Evolutionary conservation across 37 sponge, comb jelly and placozoan species (phyloP).

Genomic region (Spongilla lacustris): DNA sequence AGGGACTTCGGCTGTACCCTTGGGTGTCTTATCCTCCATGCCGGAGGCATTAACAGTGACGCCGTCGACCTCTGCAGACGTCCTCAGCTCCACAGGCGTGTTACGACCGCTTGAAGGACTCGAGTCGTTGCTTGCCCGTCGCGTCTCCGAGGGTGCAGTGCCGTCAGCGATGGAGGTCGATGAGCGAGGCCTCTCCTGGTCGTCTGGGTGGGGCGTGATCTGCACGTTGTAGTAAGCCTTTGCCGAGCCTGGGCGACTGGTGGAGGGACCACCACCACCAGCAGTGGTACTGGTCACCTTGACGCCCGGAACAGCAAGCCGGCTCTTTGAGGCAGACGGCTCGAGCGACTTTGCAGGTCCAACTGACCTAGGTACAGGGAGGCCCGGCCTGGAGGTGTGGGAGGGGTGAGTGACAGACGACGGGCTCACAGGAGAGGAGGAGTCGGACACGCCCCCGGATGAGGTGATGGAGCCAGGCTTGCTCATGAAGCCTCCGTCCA

Average conservation of each 20-base stretch:
- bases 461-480: not conserved
- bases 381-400: not conserved
- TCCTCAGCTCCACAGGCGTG: slow-evolving; percentile 19
- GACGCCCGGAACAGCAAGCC: not conserved
- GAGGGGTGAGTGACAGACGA: not conserved
- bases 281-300: not conserved
- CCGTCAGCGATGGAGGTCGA: not conserved
- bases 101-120: slow-evolving; percentile 48
- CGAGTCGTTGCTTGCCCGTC: slow-evolving; percentile 5
- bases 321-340: not conserved
- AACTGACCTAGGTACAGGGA: not conserved
- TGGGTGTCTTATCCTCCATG: not conserved
- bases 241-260: slow-evolving; percentile 15
- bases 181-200: not conserved
- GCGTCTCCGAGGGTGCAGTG: not conserved
- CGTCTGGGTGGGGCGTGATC: not conserved
- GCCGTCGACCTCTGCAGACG: not conserved
- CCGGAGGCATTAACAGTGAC: not conserved
- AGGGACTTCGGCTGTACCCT: slow-evolving; percentile 6
- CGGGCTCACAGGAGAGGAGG: not conserved
- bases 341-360: not conserved
- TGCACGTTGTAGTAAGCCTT: slow-evolving; percentile 10
- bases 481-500: not conserved
- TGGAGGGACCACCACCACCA: not conserved
- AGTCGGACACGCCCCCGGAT: not conserved